Base-by-base conservation (phyloP, 2,113 vertebrate species). In the Cyprinodon brontotheroides region DNA sequence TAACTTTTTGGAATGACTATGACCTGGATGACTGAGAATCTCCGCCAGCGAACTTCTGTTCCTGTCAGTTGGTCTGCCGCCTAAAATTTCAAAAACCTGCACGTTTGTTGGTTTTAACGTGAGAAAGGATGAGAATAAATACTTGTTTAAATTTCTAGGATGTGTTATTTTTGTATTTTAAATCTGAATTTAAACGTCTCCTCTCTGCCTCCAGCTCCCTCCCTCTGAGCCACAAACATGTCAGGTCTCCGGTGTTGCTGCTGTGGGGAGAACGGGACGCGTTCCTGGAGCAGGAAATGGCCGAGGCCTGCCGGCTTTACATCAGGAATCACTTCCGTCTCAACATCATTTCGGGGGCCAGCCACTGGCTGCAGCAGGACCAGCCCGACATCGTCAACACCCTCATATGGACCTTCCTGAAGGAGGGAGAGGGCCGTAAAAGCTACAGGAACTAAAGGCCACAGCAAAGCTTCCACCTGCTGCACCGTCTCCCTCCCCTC, bases 311-410 rank as follows among this genome's bases (percentile, higher is more conserved):
- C 80, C 95, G 96, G 59, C 93, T 96, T 74, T 97, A 98, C 86
- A 96, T 98, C 87, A 95, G 95, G 88, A 98, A 97, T 82, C 96
- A 96, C 78, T 98, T 99, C 91, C 95, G 97, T 80, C 95, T 99
- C 78, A 98, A 96, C 86, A 95, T 99, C 88, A 95, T 99, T 81
- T 98, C 97, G 15, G 96, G 97, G 71, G 96, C 96, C 74, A 98
- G 98, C 65, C 98, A 99, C 37, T 99, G 98, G 97, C 96, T 99
- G 87, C 98, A 99, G 90, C 97, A 99, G 92, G 97, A 99, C 92
- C 97, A 98, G 91, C 97, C 98, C 7, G 96, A 99, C 66, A 96
- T 97, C 60, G 97, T 99, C 66, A 99, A 99, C 93, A 97, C 96
- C 81, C 93, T 99, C 92, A 99, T 99, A 93, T 99, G 98, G 98